Evolutionary conservation across 1,140 invertebrate species (phyloP).

Genomic region (Cecropterus lyciades): DNA sequence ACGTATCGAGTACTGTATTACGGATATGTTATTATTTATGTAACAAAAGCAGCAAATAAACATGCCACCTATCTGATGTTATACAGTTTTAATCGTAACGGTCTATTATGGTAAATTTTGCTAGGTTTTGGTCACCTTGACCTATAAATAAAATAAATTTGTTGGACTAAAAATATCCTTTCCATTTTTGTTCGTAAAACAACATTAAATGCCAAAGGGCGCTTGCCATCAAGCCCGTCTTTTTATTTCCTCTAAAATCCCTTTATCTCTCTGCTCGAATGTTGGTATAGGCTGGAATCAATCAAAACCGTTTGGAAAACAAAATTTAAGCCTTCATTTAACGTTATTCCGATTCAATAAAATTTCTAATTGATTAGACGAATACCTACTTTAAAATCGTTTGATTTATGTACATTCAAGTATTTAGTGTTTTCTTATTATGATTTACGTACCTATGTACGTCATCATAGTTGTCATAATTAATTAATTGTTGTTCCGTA

Average conservation of each 20-base stretch:
- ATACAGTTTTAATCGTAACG: too few species aligned
- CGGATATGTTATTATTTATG: too few species aligned
- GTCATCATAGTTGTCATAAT: too few species aligned
- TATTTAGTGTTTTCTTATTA: too few species aligned
- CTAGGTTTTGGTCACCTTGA: not conserved
- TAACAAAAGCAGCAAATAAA: too few species aligned
- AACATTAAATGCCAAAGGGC: slow-evolving; percentile 9
- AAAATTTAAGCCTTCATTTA: slow-evolving; percentile 10
- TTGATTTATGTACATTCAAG: too few species aligned
- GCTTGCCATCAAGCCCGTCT: not conserved
- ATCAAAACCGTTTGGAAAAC: slow-evolving; percentile 11
- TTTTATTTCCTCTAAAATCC: slow-evolving; percentile 20
- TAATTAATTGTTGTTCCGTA: too few species aligned
- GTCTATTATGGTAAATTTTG: too few species aligned
- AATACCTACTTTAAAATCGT: not conserved
- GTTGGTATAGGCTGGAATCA: slow-evolving; percentile 22
- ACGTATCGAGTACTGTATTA: too few species aligned
- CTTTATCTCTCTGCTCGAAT: slow-evolving; percentile 11
- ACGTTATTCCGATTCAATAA: not conserved
- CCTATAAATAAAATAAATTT: slow-evolving; percentile 2
- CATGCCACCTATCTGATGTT: too few species aligned
- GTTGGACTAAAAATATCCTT: not conserved
- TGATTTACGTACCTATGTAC: too few species aligned
- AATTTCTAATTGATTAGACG: not conserved
- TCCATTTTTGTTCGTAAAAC: slow-evolving; percentile 4